These are phyloP conservation scores for Tangara arthus DNA, from an alignment of 2,797 vertebrate genomes.

Conservation along the genomic window DNA sequence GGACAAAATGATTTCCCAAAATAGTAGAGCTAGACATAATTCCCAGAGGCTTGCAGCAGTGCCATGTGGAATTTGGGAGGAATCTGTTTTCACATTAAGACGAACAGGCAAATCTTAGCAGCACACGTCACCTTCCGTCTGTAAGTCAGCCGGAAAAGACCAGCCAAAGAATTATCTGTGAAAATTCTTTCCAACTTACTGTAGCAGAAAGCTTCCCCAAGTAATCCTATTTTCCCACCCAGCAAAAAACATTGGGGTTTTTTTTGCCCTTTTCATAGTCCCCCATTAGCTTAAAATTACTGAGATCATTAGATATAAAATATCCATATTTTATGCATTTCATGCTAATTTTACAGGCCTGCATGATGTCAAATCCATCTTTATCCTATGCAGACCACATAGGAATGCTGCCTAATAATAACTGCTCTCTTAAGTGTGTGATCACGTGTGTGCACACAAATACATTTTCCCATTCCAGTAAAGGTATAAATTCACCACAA, in stretches of 20 bases:
- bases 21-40: neutral
- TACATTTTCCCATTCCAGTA: neutral
- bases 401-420: neutral
- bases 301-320: neutral
- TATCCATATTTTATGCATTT: neutral
- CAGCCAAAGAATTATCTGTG: neutral
- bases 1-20: neutral
- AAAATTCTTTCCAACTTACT: conserved; percentile 34
- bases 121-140: conserved; percentile 2
- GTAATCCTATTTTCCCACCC: neutral
- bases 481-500: neutral
- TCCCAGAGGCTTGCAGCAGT: neutral
- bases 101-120: neutral
- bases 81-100: conserved; percentile 8
- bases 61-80: neutral
- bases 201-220: neutral
- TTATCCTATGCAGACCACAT: neutral
- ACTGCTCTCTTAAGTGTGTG: neutral
- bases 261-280: neutral
- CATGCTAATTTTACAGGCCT: neutral
- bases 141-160: neutral
- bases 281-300: neutral
- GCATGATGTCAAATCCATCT: neutral
- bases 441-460: neutral
- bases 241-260: fast-evolving